Conservation (phyloP, 2,797 vertebrate species). For the Intellagama lesueurii region DNA sequence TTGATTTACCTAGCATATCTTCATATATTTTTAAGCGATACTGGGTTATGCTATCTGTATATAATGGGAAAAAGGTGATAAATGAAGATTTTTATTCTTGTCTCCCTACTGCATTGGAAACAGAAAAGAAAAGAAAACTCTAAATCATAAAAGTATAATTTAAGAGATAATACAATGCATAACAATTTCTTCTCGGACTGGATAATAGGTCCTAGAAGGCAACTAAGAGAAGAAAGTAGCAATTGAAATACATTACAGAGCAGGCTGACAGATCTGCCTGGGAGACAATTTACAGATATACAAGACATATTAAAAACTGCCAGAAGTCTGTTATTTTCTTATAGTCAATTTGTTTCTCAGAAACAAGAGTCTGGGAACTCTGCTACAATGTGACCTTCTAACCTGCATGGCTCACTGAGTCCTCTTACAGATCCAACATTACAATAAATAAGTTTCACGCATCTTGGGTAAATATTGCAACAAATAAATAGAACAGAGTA, state of each 20-base stretch:
- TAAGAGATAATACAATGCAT: neutral
- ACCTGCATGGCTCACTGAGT: neutral
- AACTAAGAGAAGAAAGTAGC: conserved; percentile 37
- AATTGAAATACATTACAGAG: conserved; percentile 19
- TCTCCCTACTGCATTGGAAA: neutral
- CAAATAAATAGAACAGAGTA: neutral
- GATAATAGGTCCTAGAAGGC: neutral
- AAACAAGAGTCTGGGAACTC: neutral
- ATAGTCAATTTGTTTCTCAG: neutral
- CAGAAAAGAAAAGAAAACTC: neutral
- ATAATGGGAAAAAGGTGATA: neutral
- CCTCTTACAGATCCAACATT: neutral
- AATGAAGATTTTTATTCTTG: conserved; percentile 2
- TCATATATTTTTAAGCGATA: neutral
- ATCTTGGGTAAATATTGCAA: neutral
- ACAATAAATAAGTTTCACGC: neutral
- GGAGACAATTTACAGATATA: conserved; percentile 14
- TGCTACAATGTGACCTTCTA: neutral
- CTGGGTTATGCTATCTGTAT: neutral
- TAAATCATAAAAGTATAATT: neutral
- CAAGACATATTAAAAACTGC: conserved; percentile 18
- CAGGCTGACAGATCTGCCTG: conserved; percentile 40
- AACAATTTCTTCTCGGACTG: neutral
- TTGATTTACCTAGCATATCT: neutral
- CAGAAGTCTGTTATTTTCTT: neutral